Conservation (phyloP, 2,113 vertebrate genomes). For the Tichodroma muraria region DNA sequence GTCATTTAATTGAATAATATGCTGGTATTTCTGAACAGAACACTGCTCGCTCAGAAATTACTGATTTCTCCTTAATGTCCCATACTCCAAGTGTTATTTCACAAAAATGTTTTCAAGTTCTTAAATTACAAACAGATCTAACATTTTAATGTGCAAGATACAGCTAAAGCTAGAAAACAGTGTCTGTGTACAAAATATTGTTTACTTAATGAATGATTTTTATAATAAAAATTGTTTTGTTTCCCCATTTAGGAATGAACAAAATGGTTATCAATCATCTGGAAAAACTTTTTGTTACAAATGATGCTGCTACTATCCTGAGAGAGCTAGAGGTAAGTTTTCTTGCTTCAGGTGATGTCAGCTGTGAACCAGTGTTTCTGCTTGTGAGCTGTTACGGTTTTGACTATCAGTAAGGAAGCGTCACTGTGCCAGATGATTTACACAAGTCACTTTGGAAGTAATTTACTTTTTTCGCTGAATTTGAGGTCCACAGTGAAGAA, state of each 20-base stretch:
- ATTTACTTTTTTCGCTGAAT: not conserved
- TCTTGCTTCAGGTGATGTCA: not conserved
- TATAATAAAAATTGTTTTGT: too few species aligned
- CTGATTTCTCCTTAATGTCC: not conserved
- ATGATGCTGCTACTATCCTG: constrained; percentile 94
- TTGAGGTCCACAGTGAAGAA: not conserved
- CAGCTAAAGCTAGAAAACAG: not conserved
- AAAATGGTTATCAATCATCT: constrained; percentile 99
- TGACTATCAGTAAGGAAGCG: not conserved
- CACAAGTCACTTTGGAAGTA: accelerated
- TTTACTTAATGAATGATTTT: not conserved
- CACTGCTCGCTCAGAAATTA: not conserved
- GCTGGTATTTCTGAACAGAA: not conserved
- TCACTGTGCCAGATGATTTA: not conserved
- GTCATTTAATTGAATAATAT: not conserved
- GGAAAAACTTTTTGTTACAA: constrained; percentile 97
- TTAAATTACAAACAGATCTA: not conserved
- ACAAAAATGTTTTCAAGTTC: not conserved
- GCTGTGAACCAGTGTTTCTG: not conserved
- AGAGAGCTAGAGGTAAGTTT: constrained; percentile 89
- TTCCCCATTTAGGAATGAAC: constrained; percentile 84
- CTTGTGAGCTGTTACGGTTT: not conserved
- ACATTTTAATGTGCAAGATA: not conserved
- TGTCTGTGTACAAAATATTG: not conserved
- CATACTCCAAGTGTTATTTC: not conserved